Evolutionary conservation across 2,797 vertebrate species (phyloP), one percentile per base, ranked within the genome.

Genomic region (Anableps anableps): DNA sequence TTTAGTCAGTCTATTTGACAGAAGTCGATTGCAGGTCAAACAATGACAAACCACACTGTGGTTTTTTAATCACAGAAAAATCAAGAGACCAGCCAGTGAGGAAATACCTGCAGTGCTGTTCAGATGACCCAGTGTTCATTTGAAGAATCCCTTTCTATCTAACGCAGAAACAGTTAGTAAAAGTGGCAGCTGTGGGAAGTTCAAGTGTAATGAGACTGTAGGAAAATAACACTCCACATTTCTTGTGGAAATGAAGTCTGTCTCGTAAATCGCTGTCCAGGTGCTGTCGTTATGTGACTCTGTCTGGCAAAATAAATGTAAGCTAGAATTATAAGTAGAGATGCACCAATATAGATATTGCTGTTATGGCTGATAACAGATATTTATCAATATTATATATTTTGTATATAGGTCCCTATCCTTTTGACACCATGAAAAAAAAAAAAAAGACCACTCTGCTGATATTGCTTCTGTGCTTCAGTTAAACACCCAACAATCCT

Each of bases 21-120:
- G n/a, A 4, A 53, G 10, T 53, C 23, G n/a, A n/a, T n/a, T 7
- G 13, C 26, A 58, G 29, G 7, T 36, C 26, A 10, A 31, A 77
- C 45, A 50, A 29, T 26, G 17, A 45, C 41, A 51, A 53, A 51
- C 29, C 62, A 68, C 14, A 51, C 23, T 41, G 76, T 70, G 34
- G 62, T 13, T 53, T 45, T 72, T n/a, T n/a, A n/a, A 76, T 50
- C 62, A 75, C 50, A 84, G 41, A 81, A 78, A 13, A 55, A 72
- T 71, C 29, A 68, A n/a, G 64, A 78, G 60, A 29, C n/a, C 41
- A 29, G 79, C 53, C 26, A 76, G 26, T 2, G 26, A 80, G 72
- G 45, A 74, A 83, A 60, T 51, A 29, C 55, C 78, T 58, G 43
- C 21, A 26, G 41, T 29, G 31, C 19, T 26, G 31, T 34, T 13